Conservation (phyloP, 2,113 vertebrate genomes). For the Phrynosoma platyrhinos region DNA sequence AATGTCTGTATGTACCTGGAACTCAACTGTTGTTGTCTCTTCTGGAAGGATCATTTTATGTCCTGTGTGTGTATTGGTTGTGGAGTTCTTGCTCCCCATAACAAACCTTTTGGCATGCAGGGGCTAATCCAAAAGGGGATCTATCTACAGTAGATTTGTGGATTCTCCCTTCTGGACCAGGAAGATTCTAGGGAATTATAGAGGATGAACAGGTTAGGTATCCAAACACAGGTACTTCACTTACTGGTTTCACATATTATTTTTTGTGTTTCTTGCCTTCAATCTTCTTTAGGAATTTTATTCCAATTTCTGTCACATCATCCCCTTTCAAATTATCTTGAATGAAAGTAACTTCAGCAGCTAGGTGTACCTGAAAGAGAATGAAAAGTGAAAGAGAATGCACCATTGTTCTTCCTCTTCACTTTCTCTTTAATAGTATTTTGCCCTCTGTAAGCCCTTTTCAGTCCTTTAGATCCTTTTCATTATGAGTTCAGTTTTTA, state of each 20-base stretch:
- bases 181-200: conserved; percentile 4
- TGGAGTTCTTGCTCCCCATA: neutral
- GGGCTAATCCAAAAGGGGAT: neutral
- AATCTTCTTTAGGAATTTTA: conserved; percentile 78
- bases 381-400: neutral
- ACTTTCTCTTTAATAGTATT: too few species aligned
- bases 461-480: too few species aligned
- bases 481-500: too few species aligned
- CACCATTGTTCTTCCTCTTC: too few species aligned
- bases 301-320: conserved; percentile 84
- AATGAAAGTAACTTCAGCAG: conserved; percentile 82
- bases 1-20: neutral
- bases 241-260: conserved; percentile 73
- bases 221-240: neutral
- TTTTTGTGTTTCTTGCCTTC: conserved; percentile 77
- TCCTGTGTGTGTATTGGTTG: neutral
- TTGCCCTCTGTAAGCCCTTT: too few species aligned
- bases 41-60: neutral
- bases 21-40: neutral
- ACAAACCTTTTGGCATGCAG: neutral
- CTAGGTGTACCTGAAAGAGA: conserved; percentile 78
- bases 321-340: conserved; percentile 82
- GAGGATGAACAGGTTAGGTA: neutral
- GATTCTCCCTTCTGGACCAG: neutral
- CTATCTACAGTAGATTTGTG: neutral